Base-by-base conservation (phyloP, 2,888 invertebrate genomes). In the Amphimallon solstitiale region DNA sequence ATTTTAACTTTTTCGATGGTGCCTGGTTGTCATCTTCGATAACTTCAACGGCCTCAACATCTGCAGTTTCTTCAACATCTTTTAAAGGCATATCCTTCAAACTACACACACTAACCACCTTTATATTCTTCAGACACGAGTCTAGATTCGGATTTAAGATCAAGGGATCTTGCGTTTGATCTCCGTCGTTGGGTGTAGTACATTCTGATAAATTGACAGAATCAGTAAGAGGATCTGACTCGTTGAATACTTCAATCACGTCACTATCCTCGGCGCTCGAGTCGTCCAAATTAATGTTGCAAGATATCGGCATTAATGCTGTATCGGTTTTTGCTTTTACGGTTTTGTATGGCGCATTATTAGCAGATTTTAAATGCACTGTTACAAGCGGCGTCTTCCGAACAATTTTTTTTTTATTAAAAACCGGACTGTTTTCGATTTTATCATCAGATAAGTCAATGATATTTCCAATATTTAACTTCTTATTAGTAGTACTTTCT, bases 391-490 rank as follows among this genome's bases (percentile, higher is more conserved):
- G 2, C 1, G 29, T 3, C 29, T 29, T 9, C 6, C 7, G 9
- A 5, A 5, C 29, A 29, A 2, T 23, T 5, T 5, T 7, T 29
- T 29, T 29, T 29, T 29, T 29, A 23, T 5, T 23, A 5, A 5
- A 23, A 5, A 23, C 23, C 5, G 23, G 23, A 29, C 5, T 5
- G n/a, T n/a, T n/a, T 12, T 45, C 52, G 23, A 19, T 0, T 48
- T 15, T 17, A 5, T 69, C 67, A 14, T 67, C 69, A 0, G 56
- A 49, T 38, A 69, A 65, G 43, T 70, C 70, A 17, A 70, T 66
- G 3, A 68, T 46, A n/a, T n/a, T n/a, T n/a, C n/a, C n/a, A n/a
- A n/a, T n/a, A n/a, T n/a, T n/a, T n/a, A n/a, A n/a, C n/a, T n/a
- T n/a, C n/a, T n/a, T n/a, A 23, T 23, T 23, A 5, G 6, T 29